Evolutionary conservation across 2,888 invertebrate species (phyloP), one percentile per base, ranked within the genome.

Genomic region (Imbricaverruca yamaguchii): DNA sequence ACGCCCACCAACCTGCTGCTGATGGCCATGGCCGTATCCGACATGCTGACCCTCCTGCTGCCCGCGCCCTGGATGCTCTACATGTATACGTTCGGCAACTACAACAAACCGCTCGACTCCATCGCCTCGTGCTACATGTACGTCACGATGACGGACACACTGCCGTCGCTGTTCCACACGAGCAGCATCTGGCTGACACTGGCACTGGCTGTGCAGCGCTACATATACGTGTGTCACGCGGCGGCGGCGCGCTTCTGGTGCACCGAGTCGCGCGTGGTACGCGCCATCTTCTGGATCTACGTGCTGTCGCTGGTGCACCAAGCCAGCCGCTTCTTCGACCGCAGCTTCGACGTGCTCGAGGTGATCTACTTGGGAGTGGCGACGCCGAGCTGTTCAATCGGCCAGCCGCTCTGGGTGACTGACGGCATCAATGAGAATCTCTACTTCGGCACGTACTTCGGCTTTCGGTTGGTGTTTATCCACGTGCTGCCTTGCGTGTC

Each of bases 151-250:
- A 85, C 85, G 69, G 91, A 91, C 85, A 89, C 91, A 86, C 93
- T 95, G 84, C 95, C 95, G 39, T 93, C 93, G 39, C 91, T 95
- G 88, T 96, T 96, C 87, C 97, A 97, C 88, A 96, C 96, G 9
- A 95, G 96, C 9, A 95, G 95, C 84, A 95, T 96, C 83, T 97
- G 96, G 96, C 88, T 97, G 85, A 97, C 97, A 0, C 89, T 97
- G 84, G 93, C 95, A 0, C 88, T 97, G 83, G 97, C 97, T 0
- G 93, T 94, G 25, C 97, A 97, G 88, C 90, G 97, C 84, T 97
- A 96, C 89, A 94, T 97, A 85, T 97, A 96, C 88, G 96, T 97
- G 3, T 97, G 96, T 86, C 96, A 96, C 87, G 95, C 96, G 0
- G 92, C 95, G 0, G 90, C 93, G 83, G 97, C 97, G 0, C 90